Percentiles rank a stretch among this genome's conserved stretches.
Conservation (phyloP, 2,797 vertebrate species). For the Cichlasoma orientale region DNA sequence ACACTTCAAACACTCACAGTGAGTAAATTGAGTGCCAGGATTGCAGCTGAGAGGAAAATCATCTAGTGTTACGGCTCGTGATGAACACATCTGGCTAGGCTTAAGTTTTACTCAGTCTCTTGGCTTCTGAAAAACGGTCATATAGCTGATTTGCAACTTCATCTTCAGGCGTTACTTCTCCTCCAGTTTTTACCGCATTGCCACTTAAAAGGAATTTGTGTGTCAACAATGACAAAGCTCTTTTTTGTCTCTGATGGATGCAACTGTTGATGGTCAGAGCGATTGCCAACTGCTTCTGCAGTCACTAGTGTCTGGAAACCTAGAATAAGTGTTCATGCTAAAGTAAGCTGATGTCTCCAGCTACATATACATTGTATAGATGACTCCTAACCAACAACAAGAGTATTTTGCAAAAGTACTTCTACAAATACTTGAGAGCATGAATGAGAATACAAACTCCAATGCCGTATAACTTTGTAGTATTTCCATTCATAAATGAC, state of each 20-base stretch:
- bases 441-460: background rate
- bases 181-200: background rate
- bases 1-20: slow-evolving; percentile 36
- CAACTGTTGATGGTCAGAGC: background rate
- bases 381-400: background rate
- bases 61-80: background rate
- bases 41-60: slow-evolving; percentile 1
- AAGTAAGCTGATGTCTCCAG: background rate
- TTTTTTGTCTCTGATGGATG: too few relatives aligned
- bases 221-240: background rate
- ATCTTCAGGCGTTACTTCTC: fast-evolving
- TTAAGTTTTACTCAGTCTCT: background rate
- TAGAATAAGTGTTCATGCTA: background rate
- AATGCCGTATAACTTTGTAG: background rate
- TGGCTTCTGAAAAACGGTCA: background rate
- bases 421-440: background rate
- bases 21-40: slow-evolving; percentile 37
- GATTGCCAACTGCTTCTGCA: background rate
- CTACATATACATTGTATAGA: background rate
- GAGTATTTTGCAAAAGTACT: background rate
- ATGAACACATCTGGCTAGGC: background rate
- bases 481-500: background rate
- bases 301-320: background rate
- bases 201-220: background rate
- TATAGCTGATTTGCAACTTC: background rate